Evolutionary conservation across 2,888 invertebrate species (phyloP).

Genomic region (Dryobotodes eremita): DNA sequence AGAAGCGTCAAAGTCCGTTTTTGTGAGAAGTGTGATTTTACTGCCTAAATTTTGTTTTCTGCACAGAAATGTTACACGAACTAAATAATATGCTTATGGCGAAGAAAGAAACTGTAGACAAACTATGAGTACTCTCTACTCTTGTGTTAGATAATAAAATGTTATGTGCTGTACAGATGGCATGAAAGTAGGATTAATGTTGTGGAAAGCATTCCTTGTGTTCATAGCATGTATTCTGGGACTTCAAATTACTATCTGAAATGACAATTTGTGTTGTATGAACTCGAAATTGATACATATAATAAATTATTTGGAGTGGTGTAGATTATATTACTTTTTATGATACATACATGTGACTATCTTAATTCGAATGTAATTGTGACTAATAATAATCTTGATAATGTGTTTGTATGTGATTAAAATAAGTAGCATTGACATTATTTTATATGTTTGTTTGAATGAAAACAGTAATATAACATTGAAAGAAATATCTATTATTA

Average conservation of each 20-base stretch:
- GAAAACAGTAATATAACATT: conserved; percentile 35
- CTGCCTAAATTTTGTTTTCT: too few relatives aligned
- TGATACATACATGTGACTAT: conserved; percentile 35
- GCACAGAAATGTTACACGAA: too few relatives aligned
- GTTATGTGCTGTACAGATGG: conserved; percentile 7
- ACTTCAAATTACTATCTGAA: conserved; percentile 3
- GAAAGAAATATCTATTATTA: conserved; percentile 43
- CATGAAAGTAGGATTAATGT: conserved; percentile 50
- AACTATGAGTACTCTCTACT: neutral
- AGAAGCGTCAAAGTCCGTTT: too few relatives aligned
- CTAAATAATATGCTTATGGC: neutral
- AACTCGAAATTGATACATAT: conserved; percentile 1
- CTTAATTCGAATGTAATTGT: conserved; percentile 34
- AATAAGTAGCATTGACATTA: conserved; percentile 47
- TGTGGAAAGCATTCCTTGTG: conserved; percentile 46
- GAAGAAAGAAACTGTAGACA: neutral
- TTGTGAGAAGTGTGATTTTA: too few relatives aligned
- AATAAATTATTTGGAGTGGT: conserved; percentile 9
- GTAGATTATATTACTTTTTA: conserved; percentile 28
- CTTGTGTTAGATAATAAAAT: conserved; percentile 2
- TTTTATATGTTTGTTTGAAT: conserved; percentile 39
- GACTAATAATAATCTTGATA: conserved; percentile 30
- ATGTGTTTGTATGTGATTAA: conserved; percentile 32
- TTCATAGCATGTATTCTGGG: conserved; percentile 19
- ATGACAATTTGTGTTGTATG: neutral